phyloP scores from a whole-genome alignment of 2,113 vertebrate species.

The Thymallus thymallus region DNA sequence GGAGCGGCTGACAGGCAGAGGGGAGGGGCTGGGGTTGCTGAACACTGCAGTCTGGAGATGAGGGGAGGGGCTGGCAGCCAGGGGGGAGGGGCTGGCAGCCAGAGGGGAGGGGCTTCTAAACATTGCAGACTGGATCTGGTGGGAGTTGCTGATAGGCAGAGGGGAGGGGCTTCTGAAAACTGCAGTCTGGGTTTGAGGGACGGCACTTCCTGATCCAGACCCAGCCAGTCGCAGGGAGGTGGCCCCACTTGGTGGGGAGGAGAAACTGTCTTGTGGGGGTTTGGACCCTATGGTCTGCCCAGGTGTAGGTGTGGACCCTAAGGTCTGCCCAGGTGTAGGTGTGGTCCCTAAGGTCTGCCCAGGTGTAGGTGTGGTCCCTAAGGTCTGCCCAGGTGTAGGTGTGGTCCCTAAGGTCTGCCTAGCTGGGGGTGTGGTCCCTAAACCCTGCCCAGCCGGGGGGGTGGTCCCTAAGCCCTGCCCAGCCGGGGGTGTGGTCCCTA shows the following conservation, averaged over 20 bases:
- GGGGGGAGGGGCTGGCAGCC: constrained; percentile 15
- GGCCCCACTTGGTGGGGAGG: constrained; percentile 8
- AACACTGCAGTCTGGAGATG: constrained; percentile 34
- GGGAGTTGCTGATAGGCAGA: background rate
- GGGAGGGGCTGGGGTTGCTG: constrained; percentile 26
- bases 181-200: constrained; percentile 18
- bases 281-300: background rate
- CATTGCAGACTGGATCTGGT: constrained; percentile 29
- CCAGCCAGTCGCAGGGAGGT: background rate
- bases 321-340: no score
- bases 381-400: constrained; percentile 11
- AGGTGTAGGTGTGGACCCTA: no score
- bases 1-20: constrained; percentile 8
- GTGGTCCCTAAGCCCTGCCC: no score
- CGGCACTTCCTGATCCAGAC: background rate
- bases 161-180: background rate
- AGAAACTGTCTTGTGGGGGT: constrained; percentile 24
- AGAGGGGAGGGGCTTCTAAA: constrained; percentile 4
- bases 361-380: no score
- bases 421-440: no score
- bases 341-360: no score
- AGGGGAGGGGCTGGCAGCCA: constrained; percentile 7
- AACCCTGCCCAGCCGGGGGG: no score
- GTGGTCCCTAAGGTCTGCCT: constrained; percentile 2
- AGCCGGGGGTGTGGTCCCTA: no score